A percentile compares a stretch with the other conserved stretches of the same genome.
phyloP scores from a whole-genome alignment of 2,797 vertebrate genomes.

The Coccyzus lansbergi region DNA sequence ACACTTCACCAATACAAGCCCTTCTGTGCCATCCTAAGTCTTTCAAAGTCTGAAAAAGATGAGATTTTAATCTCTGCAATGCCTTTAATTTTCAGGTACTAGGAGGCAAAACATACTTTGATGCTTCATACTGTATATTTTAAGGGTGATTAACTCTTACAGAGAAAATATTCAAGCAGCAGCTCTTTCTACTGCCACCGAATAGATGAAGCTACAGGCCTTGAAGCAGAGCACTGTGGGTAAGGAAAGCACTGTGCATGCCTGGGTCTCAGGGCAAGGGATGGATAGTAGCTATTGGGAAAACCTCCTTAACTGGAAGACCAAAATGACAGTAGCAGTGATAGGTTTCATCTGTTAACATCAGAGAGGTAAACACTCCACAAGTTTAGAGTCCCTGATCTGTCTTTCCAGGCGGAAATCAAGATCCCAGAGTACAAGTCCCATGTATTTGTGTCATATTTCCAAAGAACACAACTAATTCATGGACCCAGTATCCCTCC shows the following conservation, averaged over 20 bases:
- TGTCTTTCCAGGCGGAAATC: not conserved
- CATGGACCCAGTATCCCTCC: not conserved
- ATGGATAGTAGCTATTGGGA: not conserved
- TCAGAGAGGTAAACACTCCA: not conserved
- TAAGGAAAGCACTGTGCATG: rapidly evolving
- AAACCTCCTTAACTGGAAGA: not conserved
- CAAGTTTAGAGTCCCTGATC: rapidly evolving
- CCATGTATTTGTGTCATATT: not conserved
- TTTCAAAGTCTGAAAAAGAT: not conserved
- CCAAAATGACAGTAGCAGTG: not conserved
- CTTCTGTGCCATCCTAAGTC: not conserved
- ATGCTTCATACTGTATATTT: not conserved
- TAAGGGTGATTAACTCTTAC: not conserved
- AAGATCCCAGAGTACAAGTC: not conserved
- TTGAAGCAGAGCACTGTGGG: not conserved
- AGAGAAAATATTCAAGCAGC: not conserved
- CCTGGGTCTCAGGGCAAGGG: not conserved
- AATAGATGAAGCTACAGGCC: not conserved
- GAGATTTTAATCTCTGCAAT: not conserved
- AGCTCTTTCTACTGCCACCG: not conserved
- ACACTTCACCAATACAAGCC: not conserved
- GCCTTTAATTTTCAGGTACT: not conserved
- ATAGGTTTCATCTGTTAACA: rapidly evolving
- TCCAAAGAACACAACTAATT: not conserved
- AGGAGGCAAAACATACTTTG: not conserved